A percentile compares a stretch with the other conserved stretches of the same genome.
phyloP scores from a whole-genome alignment of 2,888 invertebrate genomes.

The Epinotia nisella region DNA sequence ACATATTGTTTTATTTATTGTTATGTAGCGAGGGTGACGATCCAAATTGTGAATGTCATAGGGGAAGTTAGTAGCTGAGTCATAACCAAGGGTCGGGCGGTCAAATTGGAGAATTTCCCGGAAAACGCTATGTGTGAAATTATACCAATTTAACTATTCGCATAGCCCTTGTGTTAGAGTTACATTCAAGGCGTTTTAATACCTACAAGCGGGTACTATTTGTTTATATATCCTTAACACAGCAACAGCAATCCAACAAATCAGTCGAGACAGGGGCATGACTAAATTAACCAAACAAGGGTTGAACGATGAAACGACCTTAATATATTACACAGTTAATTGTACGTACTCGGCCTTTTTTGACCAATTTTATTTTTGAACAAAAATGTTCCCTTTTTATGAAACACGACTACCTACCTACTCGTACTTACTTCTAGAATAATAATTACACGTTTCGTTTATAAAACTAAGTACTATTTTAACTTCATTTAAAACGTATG shows the following conservation, averaged over 20 bases:
- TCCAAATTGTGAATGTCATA: slow-evolving; percentile 39
- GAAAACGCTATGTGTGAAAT: slow-evolving; percentile 4
- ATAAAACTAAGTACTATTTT: not conserved
- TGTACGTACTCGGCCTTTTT: slow-evolving; percentile 41
- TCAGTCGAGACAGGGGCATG: slow-evolving; percentile 45
- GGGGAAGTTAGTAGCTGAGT: slow-evolving; percentile 38
- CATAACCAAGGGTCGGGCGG: slow-evolving; percentile 32
- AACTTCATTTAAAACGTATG: too few relatives aligned
- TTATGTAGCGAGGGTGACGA: slow-evolving; percentile 31
- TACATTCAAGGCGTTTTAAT: slow-evolving; percentile 32
- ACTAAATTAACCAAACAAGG: slow-evolving; percentile 46
- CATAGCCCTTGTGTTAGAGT: slow-evolving; percentile 2
- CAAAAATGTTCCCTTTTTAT: slow-evolving; percentile 27
- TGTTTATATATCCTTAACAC: slow-evolving; percentile 42
- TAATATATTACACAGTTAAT: slow-evolving; percentile 44
- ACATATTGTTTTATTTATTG: slow-evolving; percentile 40
- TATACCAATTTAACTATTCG: slow-evolving; percentile 11
- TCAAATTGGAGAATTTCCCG: slow-evolving; percentile 16
- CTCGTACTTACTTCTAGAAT: slow-evolving; percentile 6
- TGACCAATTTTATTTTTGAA: slow-evolving; percentile 26
- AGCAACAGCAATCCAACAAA: slow-evolving; percentile 44
- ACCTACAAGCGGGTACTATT: slow-evolving; percentile 30
- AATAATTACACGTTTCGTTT: not conserved
- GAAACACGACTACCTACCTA: slow-evolving; percentile 7
- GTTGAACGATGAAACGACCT: slow-evolving; percentile 46